phyloP scores from a whole-genome alignment of 2,113 vertebrate genomes.

The Semnopithecus entellus region DNA sequence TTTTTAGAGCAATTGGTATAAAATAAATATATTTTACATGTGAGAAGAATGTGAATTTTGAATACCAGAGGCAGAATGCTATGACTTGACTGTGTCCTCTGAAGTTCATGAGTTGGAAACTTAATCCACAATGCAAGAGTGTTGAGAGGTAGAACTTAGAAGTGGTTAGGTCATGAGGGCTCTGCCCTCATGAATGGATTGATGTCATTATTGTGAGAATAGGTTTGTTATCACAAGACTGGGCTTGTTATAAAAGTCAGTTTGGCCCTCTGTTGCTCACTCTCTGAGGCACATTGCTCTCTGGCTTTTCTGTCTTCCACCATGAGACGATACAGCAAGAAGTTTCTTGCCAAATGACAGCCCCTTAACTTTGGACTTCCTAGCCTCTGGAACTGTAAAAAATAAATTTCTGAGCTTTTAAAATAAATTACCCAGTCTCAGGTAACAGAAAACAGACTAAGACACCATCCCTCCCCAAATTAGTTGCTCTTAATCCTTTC shows the following conservation, averaged over 20 bases:
- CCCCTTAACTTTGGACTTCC: not conserved
- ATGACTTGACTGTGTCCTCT: not conserved
- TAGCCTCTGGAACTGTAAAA: not conserved
- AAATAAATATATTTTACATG: not conserved
- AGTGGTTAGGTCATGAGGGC: not conserved
- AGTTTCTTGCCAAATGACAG: not conserved
- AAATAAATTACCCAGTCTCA: not conserved
- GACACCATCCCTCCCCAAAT: not conserved
- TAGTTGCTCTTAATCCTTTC: not conserved
- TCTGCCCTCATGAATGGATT: not conserved
- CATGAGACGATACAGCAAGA: not conserved
- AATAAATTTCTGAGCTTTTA: not conserved
- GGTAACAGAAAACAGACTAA: not conserved
- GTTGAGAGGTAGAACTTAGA: not conserved
- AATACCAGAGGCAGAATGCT: not conserved
- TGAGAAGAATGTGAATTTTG: not conserved
- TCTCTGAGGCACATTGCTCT: not conserved
- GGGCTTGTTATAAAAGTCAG: not conserved
- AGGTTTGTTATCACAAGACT: not conserved
- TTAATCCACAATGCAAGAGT: not conserved
- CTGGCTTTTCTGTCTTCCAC: not conserved
- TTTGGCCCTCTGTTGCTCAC: not conserved
- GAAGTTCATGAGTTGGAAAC: not conserved
- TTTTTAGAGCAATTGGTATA: not conserved
- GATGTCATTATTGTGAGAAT: not conserved